These are phyloP conservation scores for Nasonia oneida DNA, from an alignment of 2,888 invertebrate species.

Conservation along the genomic window DNA sequence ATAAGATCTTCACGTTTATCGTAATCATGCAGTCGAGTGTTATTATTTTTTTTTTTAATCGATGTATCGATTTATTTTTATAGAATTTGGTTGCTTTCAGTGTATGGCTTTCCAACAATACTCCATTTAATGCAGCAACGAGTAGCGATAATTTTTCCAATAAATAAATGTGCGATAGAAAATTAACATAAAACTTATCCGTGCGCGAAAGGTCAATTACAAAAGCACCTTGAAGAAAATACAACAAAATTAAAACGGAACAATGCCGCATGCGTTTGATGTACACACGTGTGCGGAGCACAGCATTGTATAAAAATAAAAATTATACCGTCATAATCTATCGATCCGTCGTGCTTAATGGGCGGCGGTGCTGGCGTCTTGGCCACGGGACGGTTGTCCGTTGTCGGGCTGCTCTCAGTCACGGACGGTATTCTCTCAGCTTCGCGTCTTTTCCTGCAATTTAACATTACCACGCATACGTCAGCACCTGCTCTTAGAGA, in stretches of 20 bases:
- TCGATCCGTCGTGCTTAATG: slow-evolving; percentile 85
- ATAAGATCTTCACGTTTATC: neutral
- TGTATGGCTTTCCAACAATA: too few relatives aligned
- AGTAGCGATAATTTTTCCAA: neutral
- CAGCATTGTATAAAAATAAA: slow-evolving; percentile 6
- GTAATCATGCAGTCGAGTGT: neutral
- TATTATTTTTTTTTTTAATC: neutral
- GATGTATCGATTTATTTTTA: neutral
- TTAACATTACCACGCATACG: neutral
- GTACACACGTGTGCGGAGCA: neutral
- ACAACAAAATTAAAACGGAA: neutral
- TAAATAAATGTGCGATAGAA: neutral
- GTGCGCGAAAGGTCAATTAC: neutral
- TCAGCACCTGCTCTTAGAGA: slow-evolving; percentile 4
- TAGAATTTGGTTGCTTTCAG: neutral
- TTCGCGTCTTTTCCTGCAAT: slow-evolving; percentile 72
- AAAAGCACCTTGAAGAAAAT: neutral
- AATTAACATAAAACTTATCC: neutral
- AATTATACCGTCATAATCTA: slow-evolving; percentile 88
- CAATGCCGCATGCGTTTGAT: neutral
- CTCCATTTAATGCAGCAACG: neutral
- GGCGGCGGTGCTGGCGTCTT: slow-evolving; percentile 80
- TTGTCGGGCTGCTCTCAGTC: slow-evolving; percentile 64
- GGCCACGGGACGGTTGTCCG: slow-evolving; percentile 67
- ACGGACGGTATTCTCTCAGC: slow-evolving; percentile 65